A percentile compares a stretch with the other conserved stretches of the same genome.
Evolutionary conservation across 2,113 vertebrate genomes (phyloP).

Genomic region (Menura novaehollandiae): DNA sequence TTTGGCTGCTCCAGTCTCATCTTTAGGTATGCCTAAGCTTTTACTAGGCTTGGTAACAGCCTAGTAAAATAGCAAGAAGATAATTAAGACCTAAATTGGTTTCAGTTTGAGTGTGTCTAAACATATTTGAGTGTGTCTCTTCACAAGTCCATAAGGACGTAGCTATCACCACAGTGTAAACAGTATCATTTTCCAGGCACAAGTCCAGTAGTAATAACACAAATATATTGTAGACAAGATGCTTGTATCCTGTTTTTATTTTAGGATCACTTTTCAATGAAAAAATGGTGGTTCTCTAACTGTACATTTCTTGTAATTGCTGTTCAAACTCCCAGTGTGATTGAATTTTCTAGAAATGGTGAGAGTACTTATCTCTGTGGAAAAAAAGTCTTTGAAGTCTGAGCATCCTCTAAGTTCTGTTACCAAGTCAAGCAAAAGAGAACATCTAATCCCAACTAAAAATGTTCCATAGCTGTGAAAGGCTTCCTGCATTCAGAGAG

Average conservation of each 20-base stretch:
- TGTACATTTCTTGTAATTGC: not conserved
- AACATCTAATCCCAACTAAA: not conserved
- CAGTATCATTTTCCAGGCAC: not conserved
- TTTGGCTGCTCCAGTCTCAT: not conserved
- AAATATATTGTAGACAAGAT: not conserved
- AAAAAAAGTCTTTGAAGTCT: not conserved
- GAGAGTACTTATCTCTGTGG: not conserved
- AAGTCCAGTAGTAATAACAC: not conserved
- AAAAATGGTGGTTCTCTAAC: not conserved
- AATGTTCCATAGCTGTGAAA: not conserved
- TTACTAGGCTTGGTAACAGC: not conserved
- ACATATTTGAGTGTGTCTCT: not conserved
- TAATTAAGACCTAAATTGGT: not conserved
- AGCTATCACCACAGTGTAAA: not conserved
- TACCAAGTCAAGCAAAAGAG: not conserved
- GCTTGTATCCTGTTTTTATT: not conserved
- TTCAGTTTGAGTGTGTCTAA: not conserved
- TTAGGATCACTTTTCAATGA: not conserved
- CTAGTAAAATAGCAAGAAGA: not conserved
- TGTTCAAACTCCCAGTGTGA: not conserved
- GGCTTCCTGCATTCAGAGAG: not conserved
- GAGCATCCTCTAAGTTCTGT: not conserved
- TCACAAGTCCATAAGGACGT: fast-evolving
- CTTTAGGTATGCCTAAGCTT: not conserved
- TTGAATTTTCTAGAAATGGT: not conserved